Percentiles rank a stretch among this genome's conserved stretches.
Evolutionary conservation across 2,113 vertebrate genomes (phyloP).

Genomic region (Acrocephalus arundinaceus): DNA sequence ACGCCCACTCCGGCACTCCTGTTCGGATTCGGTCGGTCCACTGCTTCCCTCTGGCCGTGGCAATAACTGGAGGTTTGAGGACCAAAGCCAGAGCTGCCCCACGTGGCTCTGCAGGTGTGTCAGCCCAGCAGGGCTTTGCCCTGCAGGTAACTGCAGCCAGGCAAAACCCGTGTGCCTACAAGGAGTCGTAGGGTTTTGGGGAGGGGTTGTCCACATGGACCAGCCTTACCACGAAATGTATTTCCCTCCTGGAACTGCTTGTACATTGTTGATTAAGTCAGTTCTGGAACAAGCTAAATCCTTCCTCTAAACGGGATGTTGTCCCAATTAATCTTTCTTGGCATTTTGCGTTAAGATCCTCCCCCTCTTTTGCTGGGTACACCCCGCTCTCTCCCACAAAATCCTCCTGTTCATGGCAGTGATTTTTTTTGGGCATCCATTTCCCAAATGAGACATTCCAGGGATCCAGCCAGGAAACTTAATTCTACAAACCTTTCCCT

Average conservation of each 20-base stretch:
- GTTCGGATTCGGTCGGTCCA: not conserved
- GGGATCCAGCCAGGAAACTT: not conserved
- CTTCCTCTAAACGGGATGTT: not conserved
- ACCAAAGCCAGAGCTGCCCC: slow-evolving; percentile 31
- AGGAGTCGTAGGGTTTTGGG: not conserved
- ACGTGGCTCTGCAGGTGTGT: not conserved
- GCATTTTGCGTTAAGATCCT: not conserved
- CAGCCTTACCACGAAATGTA: not conserved
- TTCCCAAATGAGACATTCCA: slow-evolving; percentile 34
- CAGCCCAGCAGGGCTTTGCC: not conserved
- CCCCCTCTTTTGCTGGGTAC: not conserved
- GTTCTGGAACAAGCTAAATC: not conserved
- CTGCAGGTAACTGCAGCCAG: not conserved
- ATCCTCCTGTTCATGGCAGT: not conserved
- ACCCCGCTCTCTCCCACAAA: not conserved
- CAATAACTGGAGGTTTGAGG: slow-evolving; percentile 15
- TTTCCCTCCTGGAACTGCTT: slow-evolving; percentile 2
- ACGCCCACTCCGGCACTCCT: not conserved
- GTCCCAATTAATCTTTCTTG: not conserved
- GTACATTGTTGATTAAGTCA: not conserved
- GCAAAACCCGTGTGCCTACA: not conserved
- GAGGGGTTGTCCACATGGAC: accelerated
- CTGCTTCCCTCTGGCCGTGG: slow-evolving; percentile 1
- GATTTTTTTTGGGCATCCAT: slow-evolving; percentile 4
- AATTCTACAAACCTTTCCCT: not conserved